These are phyloP conservation scores for Caenorhabditis sp. DNA, from an alignment of 2,888 invertebrate species.

Conservation along the genomic window DNA sequence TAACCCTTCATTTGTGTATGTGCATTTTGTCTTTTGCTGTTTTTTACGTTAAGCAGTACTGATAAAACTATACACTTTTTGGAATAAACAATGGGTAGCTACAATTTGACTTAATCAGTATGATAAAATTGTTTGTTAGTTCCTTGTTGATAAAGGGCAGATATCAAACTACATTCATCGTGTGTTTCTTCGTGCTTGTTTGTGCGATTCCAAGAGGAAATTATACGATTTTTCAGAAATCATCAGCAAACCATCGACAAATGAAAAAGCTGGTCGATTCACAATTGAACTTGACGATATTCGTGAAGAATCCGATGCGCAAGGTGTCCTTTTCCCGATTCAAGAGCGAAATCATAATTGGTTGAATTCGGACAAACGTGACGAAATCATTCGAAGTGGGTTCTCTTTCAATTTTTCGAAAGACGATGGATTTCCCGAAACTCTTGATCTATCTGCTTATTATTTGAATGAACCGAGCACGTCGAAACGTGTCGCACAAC, in stretches of 20 bases:
- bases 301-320: constrained; percentile 15
- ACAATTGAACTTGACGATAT: constrained; percentile 42
- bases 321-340: constrained; percentile 18
- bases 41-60: no score
- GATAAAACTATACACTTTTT: no score
- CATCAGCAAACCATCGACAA: constrained; percentile 1
- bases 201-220: no score
- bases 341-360: constrained; percentile 33
- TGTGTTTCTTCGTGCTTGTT: no score
- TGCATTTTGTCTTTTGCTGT: no score
- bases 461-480: constrained; percentile 11
- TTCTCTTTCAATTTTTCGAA: constrained; percentile 37
- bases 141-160: no score
- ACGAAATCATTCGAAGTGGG: constrained; percentile 7
- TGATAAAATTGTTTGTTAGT: no score
- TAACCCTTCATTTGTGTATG: no score
- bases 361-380: constrained; percentile 8
- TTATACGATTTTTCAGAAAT: constrained; percentile 4
- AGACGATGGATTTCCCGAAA: constrained; percentile 65
- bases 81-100: no score
- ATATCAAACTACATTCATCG: no score
- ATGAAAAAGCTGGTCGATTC: constrained; percentile 33
- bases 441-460: constrained; percentile 56
- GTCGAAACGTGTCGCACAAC: constrained; percentile 7
- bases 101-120: no score